Conservation (phyloP, 2,113 vertebrate species). For the Hiodon tergisus region DNA sequence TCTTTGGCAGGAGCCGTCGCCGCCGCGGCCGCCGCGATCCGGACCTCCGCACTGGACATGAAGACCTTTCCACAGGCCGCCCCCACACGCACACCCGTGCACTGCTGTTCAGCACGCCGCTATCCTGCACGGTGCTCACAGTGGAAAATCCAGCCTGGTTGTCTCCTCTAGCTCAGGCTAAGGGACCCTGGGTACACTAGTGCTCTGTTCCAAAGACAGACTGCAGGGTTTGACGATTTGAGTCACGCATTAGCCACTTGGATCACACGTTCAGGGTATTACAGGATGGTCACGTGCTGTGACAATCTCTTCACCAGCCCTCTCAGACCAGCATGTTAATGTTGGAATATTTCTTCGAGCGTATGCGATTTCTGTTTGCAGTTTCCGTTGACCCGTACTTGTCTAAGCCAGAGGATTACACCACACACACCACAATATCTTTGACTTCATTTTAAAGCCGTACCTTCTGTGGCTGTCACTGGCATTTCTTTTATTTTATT, state of each 20-base stretch:
- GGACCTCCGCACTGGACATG: conserved; percentile 52
- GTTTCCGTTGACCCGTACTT: no score
- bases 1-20: conserved; percentile 57
- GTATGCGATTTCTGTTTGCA: no score
- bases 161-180: neutral
- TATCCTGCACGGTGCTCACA: neutral
- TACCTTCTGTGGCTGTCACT: no score
- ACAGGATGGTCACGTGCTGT: neutral
- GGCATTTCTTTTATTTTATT: no score
- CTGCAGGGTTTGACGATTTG: neutral
- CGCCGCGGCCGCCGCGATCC: conserved; percentile 33
- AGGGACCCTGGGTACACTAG: neutral
- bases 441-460: no score
- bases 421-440: no score
- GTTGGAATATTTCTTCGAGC: neutral
- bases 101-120: neutral
- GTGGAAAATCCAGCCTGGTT: conserved; percentile 8
- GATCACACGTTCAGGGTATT: neutral
- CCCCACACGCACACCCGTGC: neutral
- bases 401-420: no score
- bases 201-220: neutral
- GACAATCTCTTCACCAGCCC: neutral
- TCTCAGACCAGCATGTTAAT: conserved; percentile 1
- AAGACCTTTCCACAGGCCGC: conserved; percentile 62
- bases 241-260: neutral